phyloP scores from a whole-genome alignment of 2,113 vertebrate species.

The Cettia cetti region DNA sequence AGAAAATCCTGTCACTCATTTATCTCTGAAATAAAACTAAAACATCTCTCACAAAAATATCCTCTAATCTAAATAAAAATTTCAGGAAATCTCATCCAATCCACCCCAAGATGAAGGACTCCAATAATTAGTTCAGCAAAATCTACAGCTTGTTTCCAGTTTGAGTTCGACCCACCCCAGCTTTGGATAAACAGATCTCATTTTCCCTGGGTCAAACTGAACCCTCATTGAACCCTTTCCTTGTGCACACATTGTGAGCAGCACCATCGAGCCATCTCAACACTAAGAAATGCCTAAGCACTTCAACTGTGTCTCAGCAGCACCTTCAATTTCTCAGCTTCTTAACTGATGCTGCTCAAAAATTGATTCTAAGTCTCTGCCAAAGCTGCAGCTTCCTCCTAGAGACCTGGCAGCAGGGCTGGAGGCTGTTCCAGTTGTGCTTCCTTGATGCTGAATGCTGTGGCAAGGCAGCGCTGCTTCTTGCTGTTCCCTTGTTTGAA shows the following conservation, averaged over 20 bases:
- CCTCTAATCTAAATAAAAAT: neutral
- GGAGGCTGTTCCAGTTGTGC: neutral
- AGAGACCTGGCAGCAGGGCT: neutral
- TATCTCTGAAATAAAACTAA: neutral
- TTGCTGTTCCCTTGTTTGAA: neutral
- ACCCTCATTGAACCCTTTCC: neutral
- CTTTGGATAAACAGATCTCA: neutral
- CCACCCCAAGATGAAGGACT: neutral
- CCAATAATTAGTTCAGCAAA: neutral
- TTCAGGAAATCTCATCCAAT: neutral
- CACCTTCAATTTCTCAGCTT: neutral
- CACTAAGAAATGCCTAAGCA: neutral
- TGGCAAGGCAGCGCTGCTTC: neutral
- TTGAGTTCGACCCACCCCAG: neutral
- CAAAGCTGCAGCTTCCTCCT: neutral
- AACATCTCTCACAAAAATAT: neutral
- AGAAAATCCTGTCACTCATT: neutral
- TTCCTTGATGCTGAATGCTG: neutral
- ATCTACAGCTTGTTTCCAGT: neutral
- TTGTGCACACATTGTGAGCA: rapidly evolving
- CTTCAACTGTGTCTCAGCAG: neutral
- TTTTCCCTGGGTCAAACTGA: neutral
- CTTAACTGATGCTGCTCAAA: neutral
- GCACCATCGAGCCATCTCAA: rapidly evolving
- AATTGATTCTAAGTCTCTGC: neutral